Evolutionary conservation across 1,140 invertebrate genomes (phyloP).

Genomic region (Aphelinus atriplicis): DNA sequence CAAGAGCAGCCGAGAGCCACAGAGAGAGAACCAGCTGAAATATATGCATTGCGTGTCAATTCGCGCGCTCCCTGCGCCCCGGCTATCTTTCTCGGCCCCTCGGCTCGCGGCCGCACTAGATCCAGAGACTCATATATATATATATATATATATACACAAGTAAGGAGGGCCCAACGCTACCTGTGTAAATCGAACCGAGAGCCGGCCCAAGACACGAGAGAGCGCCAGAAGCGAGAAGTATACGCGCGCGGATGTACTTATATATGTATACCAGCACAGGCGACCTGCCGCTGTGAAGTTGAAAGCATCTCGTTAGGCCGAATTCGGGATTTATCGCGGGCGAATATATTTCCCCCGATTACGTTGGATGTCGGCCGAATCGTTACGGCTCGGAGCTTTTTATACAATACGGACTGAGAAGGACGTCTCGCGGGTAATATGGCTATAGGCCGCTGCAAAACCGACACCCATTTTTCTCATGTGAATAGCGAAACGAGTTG

Average conservation of each 20-base stretch:
- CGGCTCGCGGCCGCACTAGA: background rate
- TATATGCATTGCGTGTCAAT: slow-evolving; percentile 30
- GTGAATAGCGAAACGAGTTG: too few relatives aligned
- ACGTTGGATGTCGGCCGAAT: too few relatives aligned
- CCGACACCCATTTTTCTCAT: too few relatives aligned
- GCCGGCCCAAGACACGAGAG: background rate
- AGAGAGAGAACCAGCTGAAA: slow-evolving; percentile 1
- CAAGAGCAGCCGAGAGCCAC: background rate
- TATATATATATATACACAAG: background rate
- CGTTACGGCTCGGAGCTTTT: too few relatives aligned
- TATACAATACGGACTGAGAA: too few relatives aligned
- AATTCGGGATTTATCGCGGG: background rate
- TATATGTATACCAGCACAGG: too few relatives aligned
- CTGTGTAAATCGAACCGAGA: slow-evolving; percentile 18
- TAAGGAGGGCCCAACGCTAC: background rate
- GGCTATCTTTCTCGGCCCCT: background rate
- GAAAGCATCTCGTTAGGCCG: background rate
- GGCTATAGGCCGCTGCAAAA: too few relatives aligned
- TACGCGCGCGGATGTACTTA: background rate
- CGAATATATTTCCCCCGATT: too few relatives aligned
- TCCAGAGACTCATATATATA: background rate
- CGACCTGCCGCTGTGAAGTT: too few relatives aligned
- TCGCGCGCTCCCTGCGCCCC: slow-evolving; percentile 2
- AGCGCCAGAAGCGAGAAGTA: background rate
- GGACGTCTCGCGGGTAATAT: too few relatives aligned